Evolutionary conservation across 2,888 invertebrate species (phyloP), one percentile per base, ranked within the genome.

Genomic region (Anarsia innoxiella): DNA sequence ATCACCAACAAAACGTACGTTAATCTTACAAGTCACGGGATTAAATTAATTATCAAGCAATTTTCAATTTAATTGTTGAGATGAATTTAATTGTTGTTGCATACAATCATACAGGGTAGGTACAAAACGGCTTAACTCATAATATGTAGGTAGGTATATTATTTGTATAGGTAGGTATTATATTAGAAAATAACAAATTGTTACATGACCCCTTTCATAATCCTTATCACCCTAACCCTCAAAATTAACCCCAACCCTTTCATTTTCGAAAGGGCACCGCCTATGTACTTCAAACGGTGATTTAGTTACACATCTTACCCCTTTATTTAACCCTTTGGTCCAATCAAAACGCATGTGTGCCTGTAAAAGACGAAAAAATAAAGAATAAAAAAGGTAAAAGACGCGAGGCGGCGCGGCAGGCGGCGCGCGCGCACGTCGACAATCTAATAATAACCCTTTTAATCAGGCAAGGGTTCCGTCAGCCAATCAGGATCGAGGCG

Each of bases 371-470:
- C 19, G 19, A 79, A 71, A 53, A 68, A 63, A 67, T 69, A 63
- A 66, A 53, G 49, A 42, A 37, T 75, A 79, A 82, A 84, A 82
- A 82, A 76, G 61, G 58, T 69, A 76, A 73, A 79, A 80, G 72
- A 73, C 57, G 65, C 73, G 79, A 80, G 72, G 73, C 57, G 65
- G 54, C 54, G 58, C 54, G 59, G n/a, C n/a, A 53, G 59, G 59
- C 59, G 65, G 70, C 74, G 74, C 76, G 67, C 66, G 68, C 68
- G 71, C 68, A 50, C 50, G 59, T 54, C 41, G 43, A 44, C 69
- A 67, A 59, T 55, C 66, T 77, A 79, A 69, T 82, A 82, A 80
- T 83, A 84, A 83, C 83, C 82, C 83, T 79, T 84, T 79, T 65
- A 55, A 51, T n/a, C 42, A 51, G 53, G 61, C 68, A 74, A 78